Evolutionary conservation across 2,888 invertebrate species (phyloP).

Genomic region (Mactromeris polynyma): DNA sequence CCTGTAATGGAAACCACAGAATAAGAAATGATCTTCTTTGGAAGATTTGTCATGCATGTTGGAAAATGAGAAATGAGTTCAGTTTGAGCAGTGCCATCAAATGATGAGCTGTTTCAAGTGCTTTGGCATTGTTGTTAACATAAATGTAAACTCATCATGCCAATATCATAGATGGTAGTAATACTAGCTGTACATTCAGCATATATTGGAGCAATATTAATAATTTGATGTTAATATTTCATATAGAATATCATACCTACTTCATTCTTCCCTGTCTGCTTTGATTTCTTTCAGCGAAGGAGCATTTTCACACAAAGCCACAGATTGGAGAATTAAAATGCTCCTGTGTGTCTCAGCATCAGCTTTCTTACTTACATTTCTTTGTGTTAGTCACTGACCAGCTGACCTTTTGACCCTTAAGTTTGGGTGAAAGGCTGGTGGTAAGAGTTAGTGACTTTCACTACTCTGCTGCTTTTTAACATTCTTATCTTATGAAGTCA

Average conservation of each 20-base stretch:
- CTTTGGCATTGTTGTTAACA: background rate
- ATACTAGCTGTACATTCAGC: background rate
- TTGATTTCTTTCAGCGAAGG: too few relatives aligned
- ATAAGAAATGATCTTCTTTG: background rate
- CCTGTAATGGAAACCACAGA: background rate
- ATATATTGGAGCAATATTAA: background rate
- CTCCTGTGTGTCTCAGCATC: background rate
- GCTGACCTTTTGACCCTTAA: conserved; percentile 25
- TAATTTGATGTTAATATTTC: background rate
- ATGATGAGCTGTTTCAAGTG: background rate
- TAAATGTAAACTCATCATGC: background rate
- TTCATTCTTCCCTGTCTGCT: background rate
- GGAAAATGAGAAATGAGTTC: background rate
- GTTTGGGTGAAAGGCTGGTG: conserved; percentile 22
- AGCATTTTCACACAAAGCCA: too few relatives aligned
- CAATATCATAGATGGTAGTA: background rate
- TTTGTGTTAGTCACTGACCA: conserved; percentile 33
- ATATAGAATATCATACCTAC: background rate
- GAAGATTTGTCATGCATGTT: background rate
- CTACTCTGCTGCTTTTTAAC: background rate
- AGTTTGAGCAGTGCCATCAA: background rate
- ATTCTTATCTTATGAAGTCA: conserved; percentile 38
- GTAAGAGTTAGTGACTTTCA: conserved; percentile 48
- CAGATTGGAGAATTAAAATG: too few relatives aligned
- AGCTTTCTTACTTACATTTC: background rate